Conservation (phyloP, 1,140 invertebrate genomes). For the Gonioctena quinquepunctata region DNA sequence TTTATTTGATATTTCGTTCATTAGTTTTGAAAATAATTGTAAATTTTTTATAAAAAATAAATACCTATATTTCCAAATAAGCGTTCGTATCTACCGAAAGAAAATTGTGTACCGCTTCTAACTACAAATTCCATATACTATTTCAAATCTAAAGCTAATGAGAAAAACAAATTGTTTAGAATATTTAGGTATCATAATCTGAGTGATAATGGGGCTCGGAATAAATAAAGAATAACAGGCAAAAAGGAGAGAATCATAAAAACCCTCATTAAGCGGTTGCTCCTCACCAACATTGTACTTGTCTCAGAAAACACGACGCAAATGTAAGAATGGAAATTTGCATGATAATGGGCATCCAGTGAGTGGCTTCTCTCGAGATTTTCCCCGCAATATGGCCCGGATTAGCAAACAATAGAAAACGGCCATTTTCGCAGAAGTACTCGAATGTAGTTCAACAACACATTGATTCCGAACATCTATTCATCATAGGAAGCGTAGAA, state of each 20-base stretch:
- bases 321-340: constrained; percentile 53
- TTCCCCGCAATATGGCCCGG: constrained; percentile 18
- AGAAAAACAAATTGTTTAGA: too few species aligned
- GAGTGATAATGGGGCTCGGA: constrained; percentile 36
- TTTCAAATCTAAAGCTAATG: too few species aligned
- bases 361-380: constrained; percentile 37
- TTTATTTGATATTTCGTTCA: too few species aligned
- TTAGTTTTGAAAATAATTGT: too few species aligned
- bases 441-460: constrained; percentile 18
- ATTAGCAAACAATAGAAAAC: constrained; percentile 21
- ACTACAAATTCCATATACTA: too few species aligned
- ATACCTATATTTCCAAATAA: too few species aligned
- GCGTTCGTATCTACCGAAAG: too few species aligned
- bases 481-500: constrained; percentile 21
- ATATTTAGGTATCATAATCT: constrained; percentile 41
- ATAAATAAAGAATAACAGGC: constrained; percentile 36
- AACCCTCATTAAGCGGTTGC: constrained; percentile 42
- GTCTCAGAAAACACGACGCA: constrained; percentile 46
- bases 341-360: constrained; percentile 49
- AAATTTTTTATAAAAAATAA: too few species aligned
- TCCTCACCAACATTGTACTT: constrained; percentile 41
- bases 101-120: too few species aligned
- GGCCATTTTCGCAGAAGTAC: constrained; percentile 8
- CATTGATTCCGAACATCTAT: constrained; percentile 12
- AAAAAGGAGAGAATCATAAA: constrained; percentile 32